Base-by-base conservation (phyloP, 2,888 invertebrate genomes). In the Dryobotodes eremita region DNA sequence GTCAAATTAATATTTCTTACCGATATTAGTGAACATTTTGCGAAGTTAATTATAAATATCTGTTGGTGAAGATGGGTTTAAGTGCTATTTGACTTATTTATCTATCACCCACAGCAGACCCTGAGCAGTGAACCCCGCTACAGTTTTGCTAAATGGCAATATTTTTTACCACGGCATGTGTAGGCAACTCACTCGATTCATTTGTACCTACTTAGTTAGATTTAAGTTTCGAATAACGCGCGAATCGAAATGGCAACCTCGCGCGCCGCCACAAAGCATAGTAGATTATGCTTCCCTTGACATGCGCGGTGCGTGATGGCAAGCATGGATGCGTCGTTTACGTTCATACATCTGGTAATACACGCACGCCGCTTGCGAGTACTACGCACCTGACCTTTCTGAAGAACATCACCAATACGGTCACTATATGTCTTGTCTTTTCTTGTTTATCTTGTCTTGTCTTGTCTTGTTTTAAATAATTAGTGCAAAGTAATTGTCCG, bases 1-100 rank as follows among this genome's bases (percentile, higher is more conserved):
- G 79, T 82, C 66, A 83, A 92, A 92, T 90, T 90, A 89, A 90
- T 90, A 90, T 87, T 87, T 88, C 83, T 77, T 83, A 71, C 53
- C 62, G 80, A 83, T 83, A 77, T 82, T 76, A 64, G 57, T 71
- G 64, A 75, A 80, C 62, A 79, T 77, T 82, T 68, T 69, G 42
- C 36, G 31, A 71, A 68, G 76, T 89, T 82, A 77, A 82, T 80
- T 79, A 68, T 50, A 36, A 61, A 50, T 74, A 46, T 61, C 8
- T 75, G 61, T 55, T 68, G 20, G 62, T 50, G 53, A 53, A 64
- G 64, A 26, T 10, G 11, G 20, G 64, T 36, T 26, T 15, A 46
- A 23, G 50, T 46, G 36, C 8, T 55, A 13, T 57, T 59, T 71
- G 23, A 11, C 8, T 68, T 42, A 64, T 57, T 76, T 6, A 42